Evolutionary conservation across 2,113 vertebrate genomes (phyloP), one percentile per base, ranked within the genome.

Genomic region (Plestiodon gilberti): DNA sequence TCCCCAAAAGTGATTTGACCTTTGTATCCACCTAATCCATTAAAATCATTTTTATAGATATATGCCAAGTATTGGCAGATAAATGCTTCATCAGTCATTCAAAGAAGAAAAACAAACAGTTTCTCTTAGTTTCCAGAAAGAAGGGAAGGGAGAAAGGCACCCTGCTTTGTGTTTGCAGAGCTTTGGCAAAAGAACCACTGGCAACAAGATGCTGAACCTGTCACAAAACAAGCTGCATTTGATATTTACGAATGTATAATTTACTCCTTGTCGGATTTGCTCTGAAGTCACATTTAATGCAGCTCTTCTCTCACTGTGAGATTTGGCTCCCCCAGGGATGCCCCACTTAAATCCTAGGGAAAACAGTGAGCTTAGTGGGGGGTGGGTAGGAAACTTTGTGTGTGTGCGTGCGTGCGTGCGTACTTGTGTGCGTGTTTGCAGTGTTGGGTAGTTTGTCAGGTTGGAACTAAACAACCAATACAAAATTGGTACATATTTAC

Each of bases 181-280:
- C 89, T 93, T 93, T 65, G 30, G 33, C 15, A 90, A 86, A 91
- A 83, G 67, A 90, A 18, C 52, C 67, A 87, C 18, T 71, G 82
- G 43, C 65, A 81, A 38, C 14, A 20, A 59, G 86, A 91, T 83
- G 92, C 87, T 91, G 92, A 95, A 92, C 82, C 86, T 89, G 88
- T 93, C 8, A 1, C 76, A 71, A 91, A 94, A 93, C 89, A 95
- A 90, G 88, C 78, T 59, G 33, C 82, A 87, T 94, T 92, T 96
- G 92, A 91, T 95, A 95, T 94, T 95, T 95, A 89, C 87, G 90
- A 78, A 93, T 85, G 90, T 78, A 77, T 87, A 83, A 88, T 95
- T 95, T 89, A 78, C 64, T 93, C 86, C 89, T 89, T 86, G 90
- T 84, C 0, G 89, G 93, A 91, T 95, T 93, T 92, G 67, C 65